Conservation (phyloP, 2,888 invertebrate species). For the Paralinhomoeus sp. region DNA sequence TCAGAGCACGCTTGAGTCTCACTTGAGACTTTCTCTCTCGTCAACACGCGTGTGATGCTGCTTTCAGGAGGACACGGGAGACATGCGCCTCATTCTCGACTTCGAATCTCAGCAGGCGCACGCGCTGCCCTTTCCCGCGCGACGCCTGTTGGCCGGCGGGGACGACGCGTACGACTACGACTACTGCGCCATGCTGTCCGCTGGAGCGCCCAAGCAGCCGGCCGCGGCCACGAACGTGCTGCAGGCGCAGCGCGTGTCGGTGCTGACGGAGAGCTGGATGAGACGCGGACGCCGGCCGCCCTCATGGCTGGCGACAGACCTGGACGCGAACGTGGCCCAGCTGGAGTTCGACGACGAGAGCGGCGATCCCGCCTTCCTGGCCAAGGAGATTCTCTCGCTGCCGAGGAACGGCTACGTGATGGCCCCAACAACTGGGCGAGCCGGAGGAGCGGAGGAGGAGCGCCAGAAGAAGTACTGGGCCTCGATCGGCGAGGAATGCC, state of each 20-base stretch:
- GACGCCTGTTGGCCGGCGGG: too few relatives aligned
- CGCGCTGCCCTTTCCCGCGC: too few relatives aligned
- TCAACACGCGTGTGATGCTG: too few relatives aligned
- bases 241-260: too few relatives aligned
- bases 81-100: conserved; percentile 6
- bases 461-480: not conserved
- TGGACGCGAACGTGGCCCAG: conserved; percentile 22
- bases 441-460: not conserved
- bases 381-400: not conserved
- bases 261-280: conserved; percentile 3
- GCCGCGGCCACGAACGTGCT: too few relatives aligned
- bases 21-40: too few relatives aligned
- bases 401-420: not conserved
- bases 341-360: conserved; percentile 16
- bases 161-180: not conserved
- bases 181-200: not conserved
- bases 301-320: conserved; percentile 9
- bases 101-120: too few relatives aligned
- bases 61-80: conserved; percentile 4
- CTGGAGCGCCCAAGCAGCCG: not conserved
- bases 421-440: too few relatives aligned
- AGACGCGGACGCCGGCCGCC: not conserved
- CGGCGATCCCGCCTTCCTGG: not conserved
- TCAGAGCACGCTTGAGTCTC: too few relatives aligned
- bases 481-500: not conserved